phyloP scores from a whole-genome alignment of 2,797 vertebrate species.

The Parauchenoglanis punctatus region DNA sequence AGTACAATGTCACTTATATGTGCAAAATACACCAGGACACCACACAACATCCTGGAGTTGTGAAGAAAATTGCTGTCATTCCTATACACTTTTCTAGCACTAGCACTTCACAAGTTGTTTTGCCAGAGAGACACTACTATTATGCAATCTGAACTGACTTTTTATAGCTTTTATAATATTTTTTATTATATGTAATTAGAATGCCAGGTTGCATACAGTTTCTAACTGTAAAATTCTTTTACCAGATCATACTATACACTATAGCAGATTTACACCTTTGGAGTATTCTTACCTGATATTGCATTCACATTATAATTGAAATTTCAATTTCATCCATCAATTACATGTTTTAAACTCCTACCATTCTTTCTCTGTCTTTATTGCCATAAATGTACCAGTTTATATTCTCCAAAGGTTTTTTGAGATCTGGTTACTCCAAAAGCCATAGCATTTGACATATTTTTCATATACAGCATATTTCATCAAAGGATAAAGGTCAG shows the following conservation, averaged over 20 bases:
- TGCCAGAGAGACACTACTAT: background rate
- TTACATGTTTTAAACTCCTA: constrained; percentile 2
- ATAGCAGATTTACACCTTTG: background rate
- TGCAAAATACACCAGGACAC: background rate
- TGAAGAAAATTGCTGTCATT: background rate
- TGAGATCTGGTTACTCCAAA: background rate
- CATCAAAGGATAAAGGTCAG: background rate
- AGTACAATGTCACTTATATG: background rate
- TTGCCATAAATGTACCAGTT: constrained; percentile 37
- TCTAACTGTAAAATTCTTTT: background rate
- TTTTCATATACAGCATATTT: background rate
- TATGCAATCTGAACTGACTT: background rate
- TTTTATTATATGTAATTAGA: background rate
- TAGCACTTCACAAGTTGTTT: background rate
- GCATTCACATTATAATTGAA: background rate
- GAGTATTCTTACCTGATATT: background rate
- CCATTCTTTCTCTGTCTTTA: constrained; percentile 21
- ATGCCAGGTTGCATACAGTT: background rate
- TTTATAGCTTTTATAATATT: background rate
- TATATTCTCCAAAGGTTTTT: constrained; percentile 19
- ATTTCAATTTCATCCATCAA: background rate
- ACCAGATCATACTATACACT: background rate
- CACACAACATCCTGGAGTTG: background rate
- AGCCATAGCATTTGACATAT: background rate
- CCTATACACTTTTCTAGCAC: no score